phyloP scores from a whole-genome alignment of 2,888 invertebrate species.

The Tenthredo amoena region DNA sequence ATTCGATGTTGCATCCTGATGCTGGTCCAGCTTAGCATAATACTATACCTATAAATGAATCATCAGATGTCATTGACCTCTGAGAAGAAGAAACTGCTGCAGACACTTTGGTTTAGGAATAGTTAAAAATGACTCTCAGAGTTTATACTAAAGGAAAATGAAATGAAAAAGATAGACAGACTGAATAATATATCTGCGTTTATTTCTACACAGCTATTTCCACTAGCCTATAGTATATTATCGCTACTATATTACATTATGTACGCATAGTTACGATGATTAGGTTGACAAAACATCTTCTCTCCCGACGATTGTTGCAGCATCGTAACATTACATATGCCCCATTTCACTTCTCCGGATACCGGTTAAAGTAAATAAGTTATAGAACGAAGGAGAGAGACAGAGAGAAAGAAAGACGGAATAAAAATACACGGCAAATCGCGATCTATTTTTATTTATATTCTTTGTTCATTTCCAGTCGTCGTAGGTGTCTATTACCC shows the following conservation, averaged over 20 bases:
- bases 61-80: constrained; percentile 41
- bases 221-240: not conserved
- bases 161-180: not conserved
- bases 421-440: not conserved
- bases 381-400: not conserved
- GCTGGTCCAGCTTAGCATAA: not conserved
- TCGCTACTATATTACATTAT: not conserved
- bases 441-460: not conserved
- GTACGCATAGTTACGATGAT: not conserved
- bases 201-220: not conserved
- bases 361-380: not conserved
- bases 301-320: not conserved
- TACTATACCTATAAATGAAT: constrained; percentile 31
- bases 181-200: not conserved
- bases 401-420: not conserved
- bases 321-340: not conserved
- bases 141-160: not conserved
- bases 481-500: not conserved
- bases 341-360: not conserved
- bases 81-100: constrained; percentile 4
- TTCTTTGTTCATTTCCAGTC: not conserved
- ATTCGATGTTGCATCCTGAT: not conserved
- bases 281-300: not conserved
- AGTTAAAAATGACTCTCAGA: not conserved
- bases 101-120: constrained; percentile 3